phyloP scores from a whole-genome alignment of 2,888 invertebrate species.

The Selenia dentaria region DNA sequence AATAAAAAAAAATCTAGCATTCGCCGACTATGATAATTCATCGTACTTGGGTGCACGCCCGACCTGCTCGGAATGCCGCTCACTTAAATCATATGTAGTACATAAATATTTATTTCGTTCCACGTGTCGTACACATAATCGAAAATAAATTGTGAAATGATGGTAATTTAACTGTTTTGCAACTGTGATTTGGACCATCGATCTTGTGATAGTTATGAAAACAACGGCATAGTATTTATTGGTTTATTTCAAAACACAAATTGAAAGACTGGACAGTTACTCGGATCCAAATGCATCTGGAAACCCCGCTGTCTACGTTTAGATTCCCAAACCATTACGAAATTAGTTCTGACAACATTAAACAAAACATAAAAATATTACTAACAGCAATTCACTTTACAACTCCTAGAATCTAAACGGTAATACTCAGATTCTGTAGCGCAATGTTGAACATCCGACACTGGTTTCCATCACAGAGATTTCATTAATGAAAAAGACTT shows the following conservation, averaged over 20 bases:
- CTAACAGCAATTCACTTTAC: conserved; percentile 77
- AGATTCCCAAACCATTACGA: conserved; percentile 73
- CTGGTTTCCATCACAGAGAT: conserved; percentile 80
- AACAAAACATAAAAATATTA: conserved; percentile 79
- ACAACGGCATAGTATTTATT: conserved; percentile 58
- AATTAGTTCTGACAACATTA: conserved; percentile 81
- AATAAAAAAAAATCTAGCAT: too few relatives aligned
- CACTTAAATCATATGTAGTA: too few relatives aligned
- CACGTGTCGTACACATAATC: too few relatives aligned
- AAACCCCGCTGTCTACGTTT: conserved; percentile 58
- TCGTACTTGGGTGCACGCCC: too few relatives aligned
- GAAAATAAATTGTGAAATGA: too few relatives aligned
- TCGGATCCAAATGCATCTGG: conserved; percentile 73
- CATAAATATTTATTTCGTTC: too few relatives aligned
- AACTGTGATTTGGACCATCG: too few relatives aligned
- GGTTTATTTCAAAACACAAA: conserved; percentile 82
- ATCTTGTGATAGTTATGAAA: too few relatives aligned
- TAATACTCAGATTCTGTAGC: conserved; percentile 79
- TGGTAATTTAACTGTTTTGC: too few relatives aligned
- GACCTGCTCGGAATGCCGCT: too few relatives aligned
- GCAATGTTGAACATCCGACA: conserved; percentile 70
- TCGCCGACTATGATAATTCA: too few relatives aligned
- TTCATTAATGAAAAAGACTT: conserved; percentile 71
- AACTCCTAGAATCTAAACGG: conserved; percentile 73
- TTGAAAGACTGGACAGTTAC: conserved; percentile 78